Conservation (phyloP, 2,113 vertebrate species). For the Chroicocephalus ridibundus region DNA sequence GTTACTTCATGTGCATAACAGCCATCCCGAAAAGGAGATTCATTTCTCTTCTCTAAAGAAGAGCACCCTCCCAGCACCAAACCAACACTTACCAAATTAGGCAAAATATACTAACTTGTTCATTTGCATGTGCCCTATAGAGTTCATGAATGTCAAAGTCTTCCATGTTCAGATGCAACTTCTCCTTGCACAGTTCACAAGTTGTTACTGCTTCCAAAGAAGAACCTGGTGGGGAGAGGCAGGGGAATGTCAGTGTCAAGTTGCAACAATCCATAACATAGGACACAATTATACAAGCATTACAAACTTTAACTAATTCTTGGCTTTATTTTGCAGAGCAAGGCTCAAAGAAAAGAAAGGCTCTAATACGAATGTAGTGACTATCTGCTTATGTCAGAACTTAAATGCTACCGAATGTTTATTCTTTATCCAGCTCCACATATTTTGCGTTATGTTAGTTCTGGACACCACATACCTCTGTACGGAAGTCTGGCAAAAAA, state of each 20-base stretch:
- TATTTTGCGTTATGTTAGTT: background rate
- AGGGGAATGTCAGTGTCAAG: background rate
- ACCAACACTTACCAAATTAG: slow-evolving; percentile 76
- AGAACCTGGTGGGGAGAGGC: slow-evolving; percentile 76
- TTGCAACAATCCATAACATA: background rate
- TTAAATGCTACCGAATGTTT: background rate
- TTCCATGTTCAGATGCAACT: slow-evolving; percentile 91
- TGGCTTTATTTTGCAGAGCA: background rate
- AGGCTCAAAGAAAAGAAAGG: background rate
- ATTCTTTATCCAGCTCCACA: background rate
- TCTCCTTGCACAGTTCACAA: slow-evolving; percentile 97
- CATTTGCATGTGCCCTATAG: slow-evolving; percentile 90
- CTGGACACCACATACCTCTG: background rate
- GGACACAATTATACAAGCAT: background rate
- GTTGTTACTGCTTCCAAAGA: slow-evolving; percentile 92
- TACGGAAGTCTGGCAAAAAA: background rate
- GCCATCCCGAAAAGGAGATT: background rate
- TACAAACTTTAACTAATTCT: background rate
- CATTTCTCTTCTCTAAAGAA: background rate
- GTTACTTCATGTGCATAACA: background rate
- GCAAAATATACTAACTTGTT: slow-evolving; percentile 89
- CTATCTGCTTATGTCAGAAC: background rate
- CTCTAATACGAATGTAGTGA: background rate
- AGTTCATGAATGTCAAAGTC: slow-evolving; percentile 96
- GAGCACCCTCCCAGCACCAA: slow-evolving; percentile 46